Base-by-base conservation (phyloP, 1,140 invertebrate species). In the Orius laevigatus region DNA sequence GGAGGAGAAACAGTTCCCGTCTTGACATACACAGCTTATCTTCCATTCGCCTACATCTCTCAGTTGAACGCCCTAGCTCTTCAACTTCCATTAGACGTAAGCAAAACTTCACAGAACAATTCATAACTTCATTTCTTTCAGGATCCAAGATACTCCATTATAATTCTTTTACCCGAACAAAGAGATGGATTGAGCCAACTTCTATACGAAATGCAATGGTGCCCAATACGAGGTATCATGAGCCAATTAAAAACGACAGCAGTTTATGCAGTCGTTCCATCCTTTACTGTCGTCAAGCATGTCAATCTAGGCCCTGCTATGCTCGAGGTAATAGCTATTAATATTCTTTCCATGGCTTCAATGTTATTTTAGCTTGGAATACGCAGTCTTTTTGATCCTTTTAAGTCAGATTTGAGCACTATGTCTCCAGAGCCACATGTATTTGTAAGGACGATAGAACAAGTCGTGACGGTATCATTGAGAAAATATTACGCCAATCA, bases 401-500 rank as follows among this genome's bases (percentile, higher is more conserved):
- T 75, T 49, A 71, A 75, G 43, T 73, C 77, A 1, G 79, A 87
- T 62, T 76, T 87, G 55, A 72, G 73, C 6, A 73, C 72, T 18
- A 84, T 86, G 81, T 84, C 81, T 16, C 63, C 69, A 5, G 78
- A 82, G 51, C 61, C 71, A 9, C 73, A 76, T 18, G 71, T 85
- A 32, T 85, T 81, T 57, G 81, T 82, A 9, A 75, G 79, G 47
- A 82, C 82, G 59, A 76, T 85, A 51, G 81, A 86, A 62, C 82
- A 86, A 64, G 78, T 78, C 15, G 79, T 86, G 42, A 79, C 79
- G 14, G 78, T 86, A 3, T 78, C 78, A 55, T 83, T 84, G 52
- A 72, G 77, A 56, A 84, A 81, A 60, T 79, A 78, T 56, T 54
- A 52, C 32, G 44, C 36, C 14, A 50, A 38, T 31, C 38, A 46